A percentile compares a stretch with the other conserved stretches of the same genome.
Evolutionary conservation across 2,797 vertebrate genomes (phyloP).

Genomic region (Tachyglossus aculeatus): DNA sequence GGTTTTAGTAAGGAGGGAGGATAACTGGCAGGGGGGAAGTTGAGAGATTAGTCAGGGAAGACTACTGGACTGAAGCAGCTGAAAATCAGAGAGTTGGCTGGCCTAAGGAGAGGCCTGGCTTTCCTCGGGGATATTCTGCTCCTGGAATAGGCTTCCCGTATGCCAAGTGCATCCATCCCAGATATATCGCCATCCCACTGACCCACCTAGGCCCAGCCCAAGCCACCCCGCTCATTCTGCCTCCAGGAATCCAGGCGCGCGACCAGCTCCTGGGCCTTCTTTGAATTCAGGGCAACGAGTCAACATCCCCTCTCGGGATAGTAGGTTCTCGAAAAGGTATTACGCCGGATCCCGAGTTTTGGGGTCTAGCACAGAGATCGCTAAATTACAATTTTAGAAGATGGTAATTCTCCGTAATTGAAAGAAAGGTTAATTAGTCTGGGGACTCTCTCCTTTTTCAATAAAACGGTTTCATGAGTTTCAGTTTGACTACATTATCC

Average conservation of each 20-base stretch:
- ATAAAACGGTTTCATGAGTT: slow-evolving; percentile 11
- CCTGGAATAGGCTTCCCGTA: too few species aligned
- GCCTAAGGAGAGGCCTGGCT: too few species aligned
- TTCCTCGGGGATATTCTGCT: too few species aligned
- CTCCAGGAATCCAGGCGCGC: background rate
- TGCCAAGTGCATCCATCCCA: too few species aligned
- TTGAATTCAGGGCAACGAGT: background rate
- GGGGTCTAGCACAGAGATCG: background rate
- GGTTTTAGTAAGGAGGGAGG: too few species aligned
- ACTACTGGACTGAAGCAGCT: too few species aligned
- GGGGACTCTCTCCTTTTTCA: background rate
- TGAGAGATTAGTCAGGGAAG: too few species aligned
- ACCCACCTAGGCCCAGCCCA: too few species aligned
- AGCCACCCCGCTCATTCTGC: too few species aligned
- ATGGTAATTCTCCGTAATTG: background rate
- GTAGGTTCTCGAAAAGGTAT: background rate
- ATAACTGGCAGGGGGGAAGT: too few species aligned
- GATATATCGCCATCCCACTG: too few species aligned
- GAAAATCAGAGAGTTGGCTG: too few species aligned
- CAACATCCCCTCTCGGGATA: background rate
- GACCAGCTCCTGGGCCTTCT: background rate
- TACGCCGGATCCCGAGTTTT: slow-evolving; percentile 7
- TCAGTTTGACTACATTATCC: background rate
- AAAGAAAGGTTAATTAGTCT: slow-evolving; percentile 5
- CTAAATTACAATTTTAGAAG: background rate